phyloP scores from a whole-genome alignment of 2,888 invertebrate genomes.

The Sminthurinus aureus region DNA sequence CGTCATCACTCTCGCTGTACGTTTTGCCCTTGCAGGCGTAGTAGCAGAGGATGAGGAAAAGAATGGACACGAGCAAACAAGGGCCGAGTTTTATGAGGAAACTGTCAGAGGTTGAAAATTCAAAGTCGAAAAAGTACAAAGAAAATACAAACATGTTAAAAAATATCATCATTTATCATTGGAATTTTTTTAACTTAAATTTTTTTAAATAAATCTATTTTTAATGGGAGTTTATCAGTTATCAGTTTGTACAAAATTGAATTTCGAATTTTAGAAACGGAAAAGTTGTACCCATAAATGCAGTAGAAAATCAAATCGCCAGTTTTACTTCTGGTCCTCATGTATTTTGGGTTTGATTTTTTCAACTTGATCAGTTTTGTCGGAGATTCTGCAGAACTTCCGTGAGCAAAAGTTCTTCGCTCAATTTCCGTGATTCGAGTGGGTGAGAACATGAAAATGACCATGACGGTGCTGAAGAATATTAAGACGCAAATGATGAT shows the following conservation, averaged over 20 bases:
- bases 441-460: neutral
- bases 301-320: neutral
- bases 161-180: neutral
- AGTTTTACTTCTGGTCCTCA: neutral
- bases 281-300: neutral
- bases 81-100: neutral
- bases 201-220: too few relatives aligned
- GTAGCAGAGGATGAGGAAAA: neutral
- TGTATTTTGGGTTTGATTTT: neutral
- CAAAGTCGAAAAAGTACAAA: too few relatives aligned
- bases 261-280: neutral
- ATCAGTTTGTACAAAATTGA: neutral
- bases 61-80: neutral
- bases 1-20: neutral
- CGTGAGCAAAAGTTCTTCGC: too few relatives aligned
- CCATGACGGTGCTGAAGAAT: neutral
- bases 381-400: neutral
- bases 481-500: neutral
- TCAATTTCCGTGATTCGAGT: neutral
- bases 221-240: too few relatives aligned
- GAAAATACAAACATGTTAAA: neutral
- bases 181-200: too few relatives aligned
- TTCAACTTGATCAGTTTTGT: neutral
- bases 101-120: too few relatives aligned
- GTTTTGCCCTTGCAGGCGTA: neutral